These are phyloP conservation scores for Drymodes brunneopygia DNA, from an alignment of 2,113 vertebrate species.

Conservation along the genomic window DNA sequence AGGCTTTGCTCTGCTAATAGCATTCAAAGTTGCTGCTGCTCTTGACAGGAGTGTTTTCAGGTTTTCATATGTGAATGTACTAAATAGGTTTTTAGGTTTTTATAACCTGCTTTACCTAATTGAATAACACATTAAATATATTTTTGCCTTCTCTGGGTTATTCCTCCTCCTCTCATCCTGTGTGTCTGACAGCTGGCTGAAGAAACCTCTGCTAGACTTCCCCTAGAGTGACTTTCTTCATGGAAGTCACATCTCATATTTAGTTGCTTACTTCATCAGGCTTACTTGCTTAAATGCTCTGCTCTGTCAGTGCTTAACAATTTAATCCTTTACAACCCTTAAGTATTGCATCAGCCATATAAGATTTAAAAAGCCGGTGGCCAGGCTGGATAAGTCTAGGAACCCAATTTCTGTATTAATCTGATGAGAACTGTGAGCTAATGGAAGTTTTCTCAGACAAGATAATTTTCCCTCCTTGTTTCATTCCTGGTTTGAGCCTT, in stretches of 20 bases:
- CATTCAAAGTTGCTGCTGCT: neutral
- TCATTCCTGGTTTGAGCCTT: neutral
- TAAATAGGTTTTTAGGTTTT: neutral
- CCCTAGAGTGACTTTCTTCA: neutral
- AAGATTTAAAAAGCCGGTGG: neutral
- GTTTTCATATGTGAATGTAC: neutral
- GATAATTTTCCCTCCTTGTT: neutral
- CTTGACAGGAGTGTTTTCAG: neutral
- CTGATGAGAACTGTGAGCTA: neutral
- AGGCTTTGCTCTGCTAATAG: neutral
- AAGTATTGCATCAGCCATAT: neutral
- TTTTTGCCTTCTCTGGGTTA: neutral
- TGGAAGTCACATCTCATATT: neutral
- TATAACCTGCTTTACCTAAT: neutral
- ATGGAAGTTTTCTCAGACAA: neutral
- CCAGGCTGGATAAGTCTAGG: neutral
- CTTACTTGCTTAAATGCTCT: conserved; percentile 1
- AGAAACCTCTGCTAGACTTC: neutral
- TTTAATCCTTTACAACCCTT: neutral
- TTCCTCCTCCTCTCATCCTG: neutral
- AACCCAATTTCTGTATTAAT: neutral
- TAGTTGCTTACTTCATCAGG: conserved; percentile 14
- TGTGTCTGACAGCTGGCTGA: neutral
- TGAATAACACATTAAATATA: neutral
- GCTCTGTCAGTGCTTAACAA: neutral